Evolutionary conservation across 1,140 invertebrate species (phyloP).

Genomic region (Cotesia typhae): DNA sequence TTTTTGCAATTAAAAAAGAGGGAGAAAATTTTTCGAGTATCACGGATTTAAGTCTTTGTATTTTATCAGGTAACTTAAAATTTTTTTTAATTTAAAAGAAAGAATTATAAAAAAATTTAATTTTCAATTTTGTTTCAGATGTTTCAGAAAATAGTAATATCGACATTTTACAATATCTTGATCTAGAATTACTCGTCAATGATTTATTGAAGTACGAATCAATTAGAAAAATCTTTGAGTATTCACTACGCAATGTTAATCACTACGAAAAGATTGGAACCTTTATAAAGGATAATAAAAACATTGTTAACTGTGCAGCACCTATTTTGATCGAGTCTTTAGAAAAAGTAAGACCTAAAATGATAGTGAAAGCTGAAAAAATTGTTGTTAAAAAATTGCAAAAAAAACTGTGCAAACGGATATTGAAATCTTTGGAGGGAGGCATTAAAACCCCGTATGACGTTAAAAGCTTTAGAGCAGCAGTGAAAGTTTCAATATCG

Average conservation of each 20-base stretch:
- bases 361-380: conserved; percentile 41
- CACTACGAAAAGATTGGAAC: conserved; percentile 40
- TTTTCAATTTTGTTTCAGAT: conserved; percentile 38
- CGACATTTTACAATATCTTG: conserved; percentile 46
- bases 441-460: conserved; percentile 34
- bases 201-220: conserved; percentile 39
- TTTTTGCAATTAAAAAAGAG: conserved; percentile 49
- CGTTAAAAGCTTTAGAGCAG: conserved; percentile 41
- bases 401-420: conserved; percentile 41
- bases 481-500: conserved; percentile 40
- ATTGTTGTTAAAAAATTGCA: conserved; percentile 41
- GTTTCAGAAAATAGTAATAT: conserved; percentile 42
- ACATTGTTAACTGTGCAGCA: not conserved
- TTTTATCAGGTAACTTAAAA: conserved; percentile 46
- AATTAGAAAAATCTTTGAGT: conserved; percentile 41
- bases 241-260: conserved; percentile 40
- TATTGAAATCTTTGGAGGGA: conserved; percentile 37
- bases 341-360: conserved; percentile 42
- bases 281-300: conserved; percentile 35
- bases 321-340: conserved; percentile 44
- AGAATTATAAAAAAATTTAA: not conserved
- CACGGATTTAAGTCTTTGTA: conserved; percentile 42
- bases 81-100: conserved; percentile 24
- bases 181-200: conserved; percentile 37
- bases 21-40: conserved; percentile 37